A percentile compares a stretch with the other conserved stretches of the same genome.
phyloP scores from a whole-genome alignment of 2,113 vertebrate genomes.

The Phrynosoma blainvillii region DNA sequence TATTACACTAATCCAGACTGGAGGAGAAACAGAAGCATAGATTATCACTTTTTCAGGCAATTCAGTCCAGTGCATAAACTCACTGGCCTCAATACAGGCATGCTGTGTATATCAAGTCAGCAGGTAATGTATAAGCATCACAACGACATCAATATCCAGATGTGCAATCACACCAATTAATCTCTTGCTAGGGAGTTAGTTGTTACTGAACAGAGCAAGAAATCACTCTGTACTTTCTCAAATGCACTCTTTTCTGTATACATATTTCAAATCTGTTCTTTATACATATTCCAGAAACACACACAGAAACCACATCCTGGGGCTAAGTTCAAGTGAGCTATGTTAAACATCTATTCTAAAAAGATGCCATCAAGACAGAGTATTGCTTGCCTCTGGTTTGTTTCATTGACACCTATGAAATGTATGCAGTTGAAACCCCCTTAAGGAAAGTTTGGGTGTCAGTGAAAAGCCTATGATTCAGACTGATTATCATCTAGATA shows the following conservation, averaged over 20 bases:
- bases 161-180: not conserved
- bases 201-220: not conserved
- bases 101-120: no score
- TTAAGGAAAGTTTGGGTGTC: not conserved
- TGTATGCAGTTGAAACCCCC: not conserved
- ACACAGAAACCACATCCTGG: not conserved
- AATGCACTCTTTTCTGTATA: not conserved
- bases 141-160: not conserved
- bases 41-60: no score
- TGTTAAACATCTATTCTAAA: not conserved
- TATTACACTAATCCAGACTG: not conserved
- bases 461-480: not conserved
- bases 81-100: no score
- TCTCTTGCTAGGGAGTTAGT: not conserved
- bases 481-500: constrained; percentile 4
- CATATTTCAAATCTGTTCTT: not conserved
- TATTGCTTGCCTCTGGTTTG: not conserved
- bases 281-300: no score
- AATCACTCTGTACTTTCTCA: not conserved
- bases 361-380: not conserved
- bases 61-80: no score
- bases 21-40: no score
- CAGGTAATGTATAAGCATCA: no score
- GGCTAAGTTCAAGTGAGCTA: not conserved
- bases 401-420: constrained; percentile 9